These are phyloP conservation scores for Nematolebias whitei DNA, from an alignment of 2,113 vertebrate genomes.

Conservation along the genomic window DNA sequence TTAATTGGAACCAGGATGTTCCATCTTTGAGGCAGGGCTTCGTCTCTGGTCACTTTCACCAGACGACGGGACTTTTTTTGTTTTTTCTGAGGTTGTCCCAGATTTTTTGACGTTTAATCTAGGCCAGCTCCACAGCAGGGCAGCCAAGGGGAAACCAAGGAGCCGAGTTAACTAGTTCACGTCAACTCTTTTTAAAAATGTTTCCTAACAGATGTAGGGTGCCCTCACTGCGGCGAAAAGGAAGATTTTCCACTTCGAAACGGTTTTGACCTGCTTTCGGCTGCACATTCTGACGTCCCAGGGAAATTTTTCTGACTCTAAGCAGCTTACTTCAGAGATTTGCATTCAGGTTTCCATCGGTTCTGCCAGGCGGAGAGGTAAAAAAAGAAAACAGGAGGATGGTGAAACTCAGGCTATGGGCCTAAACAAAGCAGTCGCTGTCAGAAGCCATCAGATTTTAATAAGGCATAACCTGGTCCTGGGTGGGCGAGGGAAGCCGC, in stretches of 20 bases:
- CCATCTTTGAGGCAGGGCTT: neutral
- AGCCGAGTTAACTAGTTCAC: conserved; percentile 74
- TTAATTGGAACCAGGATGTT: neutral
- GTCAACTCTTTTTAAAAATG: conserved; percentile 69
- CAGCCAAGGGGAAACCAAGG: conserved; percentile 69
- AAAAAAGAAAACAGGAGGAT: conserved; percentile 10
- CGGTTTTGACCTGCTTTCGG: conserved; percentile 51
- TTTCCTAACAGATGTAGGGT: conserved; percentile 54
- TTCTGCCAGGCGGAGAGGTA: conserved; percentile 34
- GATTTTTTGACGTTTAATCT: conserved; percentile 68
- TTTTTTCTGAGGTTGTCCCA: conserved; percentile 60
- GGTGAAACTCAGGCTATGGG: conserved; percentile 45
- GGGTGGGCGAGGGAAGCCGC: conserved; percentile 79
- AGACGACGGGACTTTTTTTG: conserved; percentile 10
- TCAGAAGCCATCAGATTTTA: conserved; percentile 76
- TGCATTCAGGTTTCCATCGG: conserved; percentile 40
- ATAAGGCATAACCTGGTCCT: conserved; percentile 77
- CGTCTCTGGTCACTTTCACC: conserved; percentile 38
- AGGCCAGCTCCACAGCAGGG: conserved; percentile 70
- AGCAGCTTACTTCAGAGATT: conserved; percentile 52
- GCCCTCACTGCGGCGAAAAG: conserved; percentile 21
- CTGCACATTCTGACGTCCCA: conserved; percentile 14
- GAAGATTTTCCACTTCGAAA: conserved; percentile 23
- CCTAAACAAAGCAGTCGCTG: conserved; percentile 70
- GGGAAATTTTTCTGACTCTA: conserved; percentile 48